Base-by-base conservation (phyloP, 2,888 invertebrate species). In the Tachina grossa region DNA sequence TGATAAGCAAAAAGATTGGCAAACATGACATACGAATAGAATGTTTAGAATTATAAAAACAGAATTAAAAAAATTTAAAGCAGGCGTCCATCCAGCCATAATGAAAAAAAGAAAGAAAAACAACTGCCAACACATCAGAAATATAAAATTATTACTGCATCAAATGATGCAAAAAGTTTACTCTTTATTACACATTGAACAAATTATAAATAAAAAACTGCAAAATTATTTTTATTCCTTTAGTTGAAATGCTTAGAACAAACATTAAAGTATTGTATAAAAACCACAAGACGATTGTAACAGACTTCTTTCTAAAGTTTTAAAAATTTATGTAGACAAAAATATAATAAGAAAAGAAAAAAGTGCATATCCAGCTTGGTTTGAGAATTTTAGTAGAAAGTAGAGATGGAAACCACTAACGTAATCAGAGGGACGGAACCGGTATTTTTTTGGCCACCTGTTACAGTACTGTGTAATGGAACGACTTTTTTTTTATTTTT, bases 91-190 rank as follows among this genome's bases (percentile, higher is more conserved):
- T 57, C n/a, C 31, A 72, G 19, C 16, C 8, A 10, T 31, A 74
- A 55, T 53, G 39, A 22, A 14, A 47, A 45, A 45, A 31, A 31
- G 31, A 0, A 65, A 19, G 16, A 19, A 65, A 63, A 57, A 55
- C 49, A 13, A 49, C 68, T 84, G 84, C 72, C 84, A 85, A 78
- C 61, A 72, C 53, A 85, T 78, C 55, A 81, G 31, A 84, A 74
- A 78, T 49, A 31, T 45, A 10, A 81, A 84, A 82, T 81, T 74
- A 81, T 85, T 85, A 85, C 77, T 85, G 84, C 84, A 85, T 78
- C 77, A 74, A 81, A 74, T 74, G 66, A 84, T 77, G 41, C 47
- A 65, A 45, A 66, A 77, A 39, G 14, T 65, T 68, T 49, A 41
- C 9, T 45, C 14, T 39, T 41, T 74, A 51, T 80, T 66, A 57